Percentiles rank a stretch among this genome's conserved stretches.
These are phyloP conservation scores for Nannospalax galili DNA, from an alignment of 2,113 vertebrate species.

Conservation along the genomic window DNA sequence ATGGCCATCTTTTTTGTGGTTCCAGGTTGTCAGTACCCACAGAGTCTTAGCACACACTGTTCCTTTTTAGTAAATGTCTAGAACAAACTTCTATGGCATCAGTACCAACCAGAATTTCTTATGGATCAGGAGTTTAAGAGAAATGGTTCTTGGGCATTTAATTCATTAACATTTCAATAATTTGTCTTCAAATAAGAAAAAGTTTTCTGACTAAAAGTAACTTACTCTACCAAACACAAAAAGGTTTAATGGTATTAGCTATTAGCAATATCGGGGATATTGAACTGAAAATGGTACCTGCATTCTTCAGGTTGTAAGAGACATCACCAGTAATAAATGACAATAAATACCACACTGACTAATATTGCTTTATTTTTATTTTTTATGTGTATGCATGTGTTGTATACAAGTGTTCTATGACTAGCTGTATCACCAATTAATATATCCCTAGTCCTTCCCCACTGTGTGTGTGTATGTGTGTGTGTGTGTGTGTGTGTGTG, in stretches of 20 bases:
- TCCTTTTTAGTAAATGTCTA: not conserved
- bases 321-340: not conserved
- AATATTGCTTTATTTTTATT: too few relatives aligned
- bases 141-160: not conserved
- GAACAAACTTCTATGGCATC: not conserved
- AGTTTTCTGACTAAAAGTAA: constrained; percentile 29
- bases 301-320: not conserved
- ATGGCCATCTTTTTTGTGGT: not conserved
- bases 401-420: too few relatives aligned
- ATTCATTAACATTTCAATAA: not conserved
- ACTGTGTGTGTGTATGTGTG: too few relatives aligned
- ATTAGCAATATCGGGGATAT: not conserved
- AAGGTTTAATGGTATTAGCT: not conserved
- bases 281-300: not conserved
- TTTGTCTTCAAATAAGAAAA: constrained; percentile 18
- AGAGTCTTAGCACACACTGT: not conserved
- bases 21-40: not conserved
- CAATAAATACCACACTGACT: not conserved
- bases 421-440: too few relatives aligned
- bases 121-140: constrained; percentile 5
- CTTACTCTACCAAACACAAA: not conserved
- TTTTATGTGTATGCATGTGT: too few relatives aligned
- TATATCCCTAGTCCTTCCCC: too few relatives aligned
- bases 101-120: not conserved
- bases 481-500: too few relatives aligned